Base-by-base conservation (phyloP, 1,140 invertebrate species). In the Drosophila rhopaloa region DNA sequence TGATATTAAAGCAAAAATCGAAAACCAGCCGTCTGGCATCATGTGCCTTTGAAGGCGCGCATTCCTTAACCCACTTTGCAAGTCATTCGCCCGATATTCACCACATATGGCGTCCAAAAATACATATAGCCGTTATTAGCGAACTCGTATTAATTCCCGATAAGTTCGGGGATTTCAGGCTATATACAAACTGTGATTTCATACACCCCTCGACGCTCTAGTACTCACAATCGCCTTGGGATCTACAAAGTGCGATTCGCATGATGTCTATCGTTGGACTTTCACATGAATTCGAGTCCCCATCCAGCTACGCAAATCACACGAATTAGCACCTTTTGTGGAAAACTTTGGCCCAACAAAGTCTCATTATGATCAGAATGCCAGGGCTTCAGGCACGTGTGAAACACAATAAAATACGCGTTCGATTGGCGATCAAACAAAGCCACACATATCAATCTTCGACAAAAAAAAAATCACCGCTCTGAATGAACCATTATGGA, bases 291-390 rank as follows among this genome's bases (percentile, higher is more conserved):
- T 43, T 29, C 48, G 27, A 32, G 8, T 32, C 27, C 27, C 32
- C 59, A 35, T 24, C 16, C 68, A 51, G 58, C 61, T 56, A 56
- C 40, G 43, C 63, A 74, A 73, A 74, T 75, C 56, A 24, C 27
- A 44, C 24, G 37, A 88, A 89, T 88, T 88, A 88, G 76, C 83
- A 88, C 79, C 72, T 53, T 89, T 88, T 88, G 80, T 88, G 80
- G 84, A 88, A 88, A 77, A 88, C 50, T 86, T 79, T 83, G 57
- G 67, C 51, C 72, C 83, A 88, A 88, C 73, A 83, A 83, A 66
- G 51, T 74, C 74, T 54, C 35, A 72, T 70, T 65, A 56, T 81
- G 43, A 44, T 41, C 41, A 19, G 14, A 14, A n/a, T 29, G 4
- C 46, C 11, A 19, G 37, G 43, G 47, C 55, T 60, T 54, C 14